Conservation (phyloP, 1,140 invertebrate genomes). For the Drosophila erecta region DNA sequence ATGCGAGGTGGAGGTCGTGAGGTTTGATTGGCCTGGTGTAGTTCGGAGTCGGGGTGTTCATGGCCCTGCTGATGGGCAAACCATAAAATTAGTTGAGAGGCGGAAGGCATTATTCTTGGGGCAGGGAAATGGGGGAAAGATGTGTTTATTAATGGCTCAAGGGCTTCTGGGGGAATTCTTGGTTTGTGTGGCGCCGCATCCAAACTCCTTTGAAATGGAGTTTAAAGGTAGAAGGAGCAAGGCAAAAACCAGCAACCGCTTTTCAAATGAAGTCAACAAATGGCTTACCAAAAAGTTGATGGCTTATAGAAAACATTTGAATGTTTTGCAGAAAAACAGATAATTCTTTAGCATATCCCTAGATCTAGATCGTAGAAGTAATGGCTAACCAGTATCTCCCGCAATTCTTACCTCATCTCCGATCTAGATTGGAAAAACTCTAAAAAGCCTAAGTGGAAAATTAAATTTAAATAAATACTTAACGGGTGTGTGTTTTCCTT, state of each 20-base stretch:
- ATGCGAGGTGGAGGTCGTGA: constrained; percentile 49
- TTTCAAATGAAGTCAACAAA: too few relatives aligned
- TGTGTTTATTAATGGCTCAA: constrained; percentile 73
- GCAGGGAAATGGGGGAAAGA: constrained; percentile 1
- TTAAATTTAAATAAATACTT: constrained; percentile 35
- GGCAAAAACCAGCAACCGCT: too few relatives aligned
- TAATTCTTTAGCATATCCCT: neutral
- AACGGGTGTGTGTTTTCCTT: constrained; percentile 35
- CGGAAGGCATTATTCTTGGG: constrained; percentile 5
- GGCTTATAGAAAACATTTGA: too few relatives aligned
- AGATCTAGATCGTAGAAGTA: neutral
- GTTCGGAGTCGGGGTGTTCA: constrained; percentile 45
- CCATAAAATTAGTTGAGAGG: constrained; percentile 71
- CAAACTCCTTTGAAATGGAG: neutral
- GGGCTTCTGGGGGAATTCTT: constrained; percentile 28
- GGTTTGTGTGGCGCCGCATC: constrained; percentile 14
- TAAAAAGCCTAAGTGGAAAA: constrained; percentile 7
- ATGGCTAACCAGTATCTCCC: constrained; percentile 13
- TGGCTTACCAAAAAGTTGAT: too few relatives aligned
- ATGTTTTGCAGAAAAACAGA: too few relatives aligned
- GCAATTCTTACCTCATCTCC: constrained; percentile 2
- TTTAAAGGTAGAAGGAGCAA: neutral
- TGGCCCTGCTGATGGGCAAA: constrained; percentile 52
- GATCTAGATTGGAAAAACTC: neutral
- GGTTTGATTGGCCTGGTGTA: constrained; percentile 77